Percentiles rank a stretch among this genome's conserved stretches.
phyloP scores from a whole-genome alignment of 2,888 invertebrate genomes.

The Dasysyrphus albostriatus region DNA sequence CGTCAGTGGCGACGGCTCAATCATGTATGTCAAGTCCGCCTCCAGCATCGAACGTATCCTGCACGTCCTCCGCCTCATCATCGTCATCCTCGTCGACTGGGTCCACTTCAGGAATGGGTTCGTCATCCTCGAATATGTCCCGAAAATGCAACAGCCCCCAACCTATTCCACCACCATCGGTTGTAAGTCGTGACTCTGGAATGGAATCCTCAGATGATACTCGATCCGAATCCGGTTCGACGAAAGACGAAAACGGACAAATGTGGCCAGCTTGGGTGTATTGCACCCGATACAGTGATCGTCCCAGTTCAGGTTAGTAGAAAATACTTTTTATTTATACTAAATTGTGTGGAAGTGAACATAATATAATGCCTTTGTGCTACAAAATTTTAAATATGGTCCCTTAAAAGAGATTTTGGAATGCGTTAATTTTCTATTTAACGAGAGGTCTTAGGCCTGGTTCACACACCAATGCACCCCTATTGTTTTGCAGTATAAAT shows the following conservation, averaged over 20 bases:
- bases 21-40: conserved; percentile 77
- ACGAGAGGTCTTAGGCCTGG: too few relatives aligned
- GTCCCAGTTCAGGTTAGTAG: conserved; percentile 93
- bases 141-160: conserved; percentile 80
- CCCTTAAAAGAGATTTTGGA: too few relatives aligned
- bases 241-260: conserved; percentile 83
- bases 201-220: conserved; percentile 84
- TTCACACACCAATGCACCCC: too few relatives aligned
- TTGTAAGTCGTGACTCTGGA: conserved; percentile 83
- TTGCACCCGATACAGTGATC: conserved; percentile 97
- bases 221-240: conserved; percentile 83
- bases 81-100: conserved; percentile 79
- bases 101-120: conserved; percentile 69
- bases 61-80: conserved; percentile 77
- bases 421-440: too few relatives aligned
- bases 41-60: conserved; percentile 74
- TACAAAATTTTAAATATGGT: too few relatives aligned
- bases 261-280: conserved; percentile 99
- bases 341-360: neutral
- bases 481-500: too few relatives aligned
- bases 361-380: too few relatives aligned
- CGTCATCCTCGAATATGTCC: conserved; percentile 29
- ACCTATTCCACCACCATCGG: conserved; percentile 82
- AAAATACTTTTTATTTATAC: neutral
- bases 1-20: conserved; percentile 77